phyloP scores from a whole-genome alignment of 1,140 invertebrate species.

The Batillaria attramentaria region DNA sequence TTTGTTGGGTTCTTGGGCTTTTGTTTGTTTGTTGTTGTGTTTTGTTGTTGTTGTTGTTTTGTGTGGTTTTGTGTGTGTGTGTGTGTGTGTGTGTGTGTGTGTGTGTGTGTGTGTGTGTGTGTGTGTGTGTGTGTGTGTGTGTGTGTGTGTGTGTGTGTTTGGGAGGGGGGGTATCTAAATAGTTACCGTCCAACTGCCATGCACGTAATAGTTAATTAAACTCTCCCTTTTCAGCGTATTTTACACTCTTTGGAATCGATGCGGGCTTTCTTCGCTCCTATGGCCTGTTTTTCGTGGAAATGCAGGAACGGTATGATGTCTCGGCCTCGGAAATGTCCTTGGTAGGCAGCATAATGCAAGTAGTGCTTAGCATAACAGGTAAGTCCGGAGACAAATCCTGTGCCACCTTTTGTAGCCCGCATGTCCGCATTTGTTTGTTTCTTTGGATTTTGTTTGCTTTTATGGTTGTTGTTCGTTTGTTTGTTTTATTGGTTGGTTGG shows the following conservation, averaged over 20 bases:
- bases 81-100: neutral
- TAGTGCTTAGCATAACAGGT: neutral
- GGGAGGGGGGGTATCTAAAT: no score
- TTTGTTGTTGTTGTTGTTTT: no score
- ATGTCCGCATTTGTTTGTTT: neutral
- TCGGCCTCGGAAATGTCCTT: neutral
- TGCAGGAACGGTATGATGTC: neutral
- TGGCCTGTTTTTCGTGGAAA: conserved; percentile 3
- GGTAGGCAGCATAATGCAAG: neutral
- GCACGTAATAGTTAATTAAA: neutral
- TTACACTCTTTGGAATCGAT: neutral
- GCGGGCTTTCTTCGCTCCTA: neutral
- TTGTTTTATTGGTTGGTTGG: neutral
- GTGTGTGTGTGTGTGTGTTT: neutral
- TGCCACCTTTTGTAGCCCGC: neutral
- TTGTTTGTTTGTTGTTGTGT: neutral
- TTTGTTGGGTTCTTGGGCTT: neutral
- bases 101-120: neutral
- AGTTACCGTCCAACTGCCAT: no score
- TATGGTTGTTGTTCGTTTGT: neutral
- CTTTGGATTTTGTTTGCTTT: neutral
- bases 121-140: neutral
- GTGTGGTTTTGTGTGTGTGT: neutral
- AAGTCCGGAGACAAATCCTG: neutral
- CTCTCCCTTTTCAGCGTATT: neutral